Percentiles rank a stretch among this genome's conserved stretches.
phyloP scores from a whole-genome alignment of 2,888 invertebrate species.

The Parnassius mnemosyne region DNA sequence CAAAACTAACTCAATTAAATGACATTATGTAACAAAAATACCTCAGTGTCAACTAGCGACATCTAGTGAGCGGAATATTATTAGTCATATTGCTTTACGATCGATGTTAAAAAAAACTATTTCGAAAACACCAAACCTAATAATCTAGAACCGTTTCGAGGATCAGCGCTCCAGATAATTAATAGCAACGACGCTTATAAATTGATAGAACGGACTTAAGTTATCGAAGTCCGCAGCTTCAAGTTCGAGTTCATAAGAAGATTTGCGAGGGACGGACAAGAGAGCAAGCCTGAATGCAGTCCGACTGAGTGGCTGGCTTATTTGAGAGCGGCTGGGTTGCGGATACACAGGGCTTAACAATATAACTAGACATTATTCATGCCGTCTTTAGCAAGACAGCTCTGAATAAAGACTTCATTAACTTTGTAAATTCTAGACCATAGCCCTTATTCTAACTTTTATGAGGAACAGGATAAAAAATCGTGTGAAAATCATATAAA shows the following conservation, averaged over 20 bases:
- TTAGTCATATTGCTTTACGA: too few relatives aligned
- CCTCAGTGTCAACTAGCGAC: too few relatives aligned
- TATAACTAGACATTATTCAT: conserved; percentile 29
- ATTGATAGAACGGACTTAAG: conserved; percentile 14
- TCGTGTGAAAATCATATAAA: too few relatives aligned
- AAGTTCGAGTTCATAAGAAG: conserved; percentile 33
- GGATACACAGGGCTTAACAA: conserved; percentile 29
- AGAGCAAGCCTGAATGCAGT: conserved; percentile 26
- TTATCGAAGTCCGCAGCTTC: conserved; percentile 19
- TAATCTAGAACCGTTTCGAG: too few relatives aligned
- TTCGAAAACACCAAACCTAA: too few relatives aligned
- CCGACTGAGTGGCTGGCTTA: conserved; percentile 24
- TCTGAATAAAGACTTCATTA: not conserved
- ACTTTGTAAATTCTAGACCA: not conserved
- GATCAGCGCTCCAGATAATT: not conserved
- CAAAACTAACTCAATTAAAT: too few relatives aligned
- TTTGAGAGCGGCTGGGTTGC: conserved; percentile 23
- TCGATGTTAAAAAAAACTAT: too few relatives aligned
- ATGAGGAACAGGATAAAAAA: not conserved
- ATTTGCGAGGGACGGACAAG: conserved; percentile 34
- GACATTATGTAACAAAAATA: too few relatives aligned
- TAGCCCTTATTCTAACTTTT: not conserved
- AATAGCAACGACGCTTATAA: conserved; percentile 15
- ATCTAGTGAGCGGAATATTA: too few relatives aligned
- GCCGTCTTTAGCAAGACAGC: conserved; percentile 14